Percentiles rank a stretch among this genome's conserved stretches.
Evolutionary conservation across 2,113 vertebrate genomes (phyloP).

Genomic region (Heptranchias perlo): DNA sequence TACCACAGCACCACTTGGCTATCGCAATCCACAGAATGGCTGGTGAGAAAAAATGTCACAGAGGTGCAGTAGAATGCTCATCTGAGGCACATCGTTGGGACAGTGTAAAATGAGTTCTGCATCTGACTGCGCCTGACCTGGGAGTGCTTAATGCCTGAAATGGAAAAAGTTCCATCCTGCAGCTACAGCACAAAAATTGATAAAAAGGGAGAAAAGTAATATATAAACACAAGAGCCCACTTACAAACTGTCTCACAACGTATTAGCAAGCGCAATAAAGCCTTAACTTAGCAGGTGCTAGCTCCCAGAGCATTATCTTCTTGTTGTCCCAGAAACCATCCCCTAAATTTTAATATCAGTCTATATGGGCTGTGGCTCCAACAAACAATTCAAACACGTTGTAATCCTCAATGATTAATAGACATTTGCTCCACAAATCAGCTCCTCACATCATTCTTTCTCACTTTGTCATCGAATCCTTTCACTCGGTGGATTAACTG

Average conservation of each 20-base stretch:
- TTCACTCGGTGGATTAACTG: not conserved
- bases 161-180: not conserved
- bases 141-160: not conserved
- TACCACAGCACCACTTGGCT: not conserved
- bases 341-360: not conserved
- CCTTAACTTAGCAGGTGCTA: not conserved
- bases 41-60: not conserved
- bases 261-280: not conserved
- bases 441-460: not conserved
- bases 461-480: not conserved
- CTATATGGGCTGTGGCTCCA: not conserved
- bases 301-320: not conserved
- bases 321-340: not conserved
- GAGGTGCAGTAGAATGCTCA: not conserved
- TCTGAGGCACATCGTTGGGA: not conserved
- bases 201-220: not conserved
- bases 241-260: not conserved
- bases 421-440: not conserved
- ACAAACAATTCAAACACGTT: not conserved
- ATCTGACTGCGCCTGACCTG: not conserved
- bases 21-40: not conserved
- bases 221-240: not conserved
- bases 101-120: not conserved
- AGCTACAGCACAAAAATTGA: not conserved
- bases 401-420: not conserved